phyloP scores from a whole-genome alignment of 2,888 invertebrate genomes.

The Pogonocherus hispidulus region DNA sequence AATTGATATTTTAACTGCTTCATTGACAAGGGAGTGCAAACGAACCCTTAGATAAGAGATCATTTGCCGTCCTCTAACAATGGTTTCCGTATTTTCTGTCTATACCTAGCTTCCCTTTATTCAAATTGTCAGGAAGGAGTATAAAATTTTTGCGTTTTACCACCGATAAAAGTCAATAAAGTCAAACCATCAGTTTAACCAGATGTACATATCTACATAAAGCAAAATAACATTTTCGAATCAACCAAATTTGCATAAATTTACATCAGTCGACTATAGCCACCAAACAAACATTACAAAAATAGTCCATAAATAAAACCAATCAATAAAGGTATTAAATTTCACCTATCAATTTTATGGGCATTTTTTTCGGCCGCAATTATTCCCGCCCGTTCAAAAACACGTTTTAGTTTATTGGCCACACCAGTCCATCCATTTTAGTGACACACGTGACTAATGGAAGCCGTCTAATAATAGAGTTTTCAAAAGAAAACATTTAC shows the following conservation, averaged over 20 bases:
- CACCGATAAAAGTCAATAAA: too few species aligned
- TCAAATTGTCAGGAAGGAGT: too few species aligned
- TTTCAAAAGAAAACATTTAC: constrained; percentile 6
- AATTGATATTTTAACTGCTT: too few species aligned
- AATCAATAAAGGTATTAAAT: not conserved
- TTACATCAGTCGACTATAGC: not conserved
- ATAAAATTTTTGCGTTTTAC: too few species aligned
- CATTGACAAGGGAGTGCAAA: too few species aligned
- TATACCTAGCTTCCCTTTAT: too few species aligned
- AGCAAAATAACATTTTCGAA: too few species aligned
- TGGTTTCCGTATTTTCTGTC: too few species aligned
- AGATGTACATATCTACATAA: too few species aligned
- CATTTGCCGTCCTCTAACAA: too few species aligned
- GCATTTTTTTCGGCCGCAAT: not conserved
- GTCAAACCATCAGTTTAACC: too few species aligned
- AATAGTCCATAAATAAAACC: not conserved
- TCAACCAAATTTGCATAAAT: not conserved
- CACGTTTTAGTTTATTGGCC: not conserved
- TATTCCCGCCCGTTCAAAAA: not conserved
- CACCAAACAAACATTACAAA: not conserved
- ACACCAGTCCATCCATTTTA: not conserved
- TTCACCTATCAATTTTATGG: not conserved
- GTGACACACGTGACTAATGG: constrained; percentile 3
- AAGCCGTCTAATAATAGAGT: constrained; percentile 6
- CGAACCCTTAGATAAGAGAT: too few species aligned